phyloP scores from a whole-genome alignment of 2,888 invertebrate genomes.

The Ceriagrion tenellum region DNA sequence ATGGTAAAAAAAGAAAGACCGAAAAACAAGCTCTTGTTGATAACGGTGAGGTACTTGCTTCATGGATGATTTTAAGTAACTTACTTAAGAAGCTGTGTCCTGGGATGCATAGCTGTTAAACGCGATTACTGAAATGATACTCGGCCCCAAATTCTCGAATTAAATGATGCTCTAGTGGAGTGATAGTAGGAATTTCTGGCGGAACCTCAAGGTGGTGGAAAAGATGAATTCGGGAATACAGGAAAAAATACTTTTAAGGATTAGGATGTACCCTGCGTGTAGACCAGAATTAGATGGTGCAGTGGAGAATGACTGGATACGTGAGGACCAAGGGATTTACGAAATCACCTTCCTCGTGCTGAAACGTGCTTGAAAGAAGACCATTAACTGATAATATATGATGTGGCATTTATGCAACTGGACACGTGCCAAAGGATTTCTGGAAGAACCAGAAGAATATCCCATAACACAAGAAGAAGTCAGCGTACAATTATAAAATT shows the following conservation, averaged over 20 bases:
- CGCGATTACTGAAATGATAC: no score
- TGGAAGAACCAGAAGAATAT: not conserved
- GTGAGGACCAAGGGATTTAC: not conserved
- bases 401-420: constrained; percentile 2
- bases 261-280: not conserved
- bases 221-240: no score
- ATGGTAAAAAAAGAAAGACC: no score
- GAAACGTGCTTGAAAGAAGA: not conserved
- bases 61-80: no score
- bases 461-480: not conserved
- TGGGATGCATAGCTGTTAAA: no score
- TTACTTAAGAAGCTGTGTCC: no score
- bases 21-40: no score
- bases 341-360: not conserved
- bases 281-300: not conserved
- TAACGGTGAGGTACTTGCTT: no score
- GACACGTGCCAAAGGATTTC: not conserved
- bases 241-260: not conserved
- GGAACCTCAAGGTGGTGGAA: not conserved
- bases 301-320: not conserved
- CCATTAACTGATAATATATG: not conserved
- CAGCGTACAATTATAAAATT: not conserved
- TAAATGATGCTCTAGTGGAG: no score
- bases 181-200: no score
- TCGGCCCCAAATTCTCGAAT: no score